A percentile compares a stretch with the other conserved stretches of the same genome.
Evolutionary conservation across 2,888 invertebrate species (phyloP).

Genomic region (Junonia oenone): DNA sequence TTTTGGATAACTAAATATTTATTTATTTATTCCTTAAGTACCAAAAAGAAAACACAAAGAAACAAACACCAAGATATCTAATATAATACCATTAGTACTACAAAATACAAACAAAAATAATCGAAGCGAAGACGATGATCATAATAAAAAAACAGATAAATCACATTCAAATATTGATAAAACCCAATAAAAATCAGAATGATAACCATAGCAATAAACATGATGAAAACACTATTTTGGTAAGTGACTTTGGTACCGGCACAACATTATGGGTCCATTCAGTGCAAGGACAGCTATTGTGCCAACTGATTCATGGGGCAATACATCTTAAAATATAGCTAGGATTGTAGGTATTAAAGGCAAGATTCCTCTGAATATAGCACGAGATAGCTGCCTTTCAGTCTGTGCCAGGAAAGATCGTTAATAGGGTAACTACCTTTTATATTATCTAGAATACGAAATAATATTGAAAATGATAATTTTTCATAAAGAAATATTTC

Average conservation of each 20-base stretch:
- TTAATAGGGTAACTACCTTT: too few relatives aligned
- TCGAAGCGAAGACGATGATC: too few relatives aligned
- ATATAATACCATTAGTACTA: too few relatives aligned
- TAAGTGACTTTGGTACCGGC: slow-evolving; percentile 38
- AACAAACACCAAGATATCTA: too few relatives aligned
- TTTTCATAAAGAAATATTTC: too few relatives aligned
- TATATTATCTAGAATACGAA: too few relatives aligned
- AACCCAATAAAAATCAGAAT: background rate
- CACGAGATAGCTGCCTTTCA: background rate
- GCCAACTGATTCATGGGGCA: slow-evolving; percentile 37
- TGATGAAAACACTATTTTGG: slow-evolving; percentile 20
- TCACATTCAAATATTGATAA: background rate
- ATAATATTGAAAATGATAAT: too few relatives aligned
- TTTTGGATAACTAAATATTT: too few relatives aligned
- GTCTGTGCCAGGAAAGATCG: background rate
- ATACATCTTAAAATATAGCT: slow-evolving; percentile 26
- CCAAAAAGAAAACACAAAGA: too few relatives aligned
- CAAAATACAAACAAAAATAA: too few relatives aligned
- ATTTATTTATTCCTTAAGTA: too few relatives aligned
- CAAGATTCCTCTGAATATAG: background rate
- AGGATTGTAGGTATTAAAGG: background rate
- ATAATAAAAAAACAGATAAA: too few relatives aligned
- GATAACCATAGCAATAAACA: slow-evolving; percentile 36
- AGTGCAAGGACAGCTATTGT: slow-evolving; percentile 41
- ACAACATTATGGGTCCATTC: slow-evolving; percentile 34